These are phyloP conservation scores for Tetramorium alpestre DNA, from an alignment of 1,140 invertebrate species.

Conservation along the genomic window DNA sequence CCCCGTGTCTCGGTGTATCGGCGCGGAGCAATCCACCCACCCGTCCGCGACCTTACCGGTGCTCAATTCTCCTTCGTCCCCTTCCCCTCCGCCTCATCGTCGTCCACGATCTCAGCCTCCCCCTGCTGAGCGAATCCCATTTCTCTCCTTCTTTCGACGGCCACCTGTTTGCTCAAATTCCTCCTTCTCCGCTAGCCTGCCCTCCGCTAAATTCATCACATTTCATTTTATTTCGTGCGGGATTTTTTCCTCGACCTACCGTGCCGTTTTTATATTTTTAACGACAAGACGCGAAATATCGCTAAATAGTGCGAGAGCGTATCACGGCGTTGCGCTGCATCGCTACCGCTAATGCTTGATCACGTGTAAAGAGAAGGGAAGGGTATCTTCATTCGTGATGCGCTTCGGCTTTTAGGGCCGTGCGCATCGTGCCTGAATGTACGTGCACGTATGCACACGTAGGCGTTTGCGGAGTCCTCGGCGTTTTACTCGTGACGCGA, in stretches of 20 bases:
- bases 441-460: conserved; percentile 64
- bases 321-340: conserved; percentile 13
- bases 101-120: neutral
- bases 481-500: conserved; percentile 79
- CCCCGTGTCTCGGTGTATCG: conserved; percentile 32
- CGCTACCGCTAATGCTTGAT: conserved; percentile 54
- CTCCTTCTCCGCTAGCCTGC: neutral
- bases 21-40: conserved; percentile 41
- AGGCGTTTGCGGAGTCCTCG: conserved; percentile 70
- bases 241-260: neutral
- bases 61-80: conserved; percentile 16
- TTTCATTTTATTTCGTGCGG: neutral
- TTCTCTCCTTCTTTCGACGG: conserved; percentile 12
- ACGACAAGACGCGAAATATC: neutral
- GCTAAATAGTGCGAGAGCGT: conserved; percentile 5
- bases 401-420: conserved; percentile 41
- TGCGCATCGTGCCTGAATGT: conserved; percentile 65
- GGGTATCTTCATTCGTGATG: conserved; percentile 52
- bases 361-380: conserved; percentile 61
- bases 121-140: conserved; percentile 15
- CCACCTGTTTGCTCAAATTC: conserved; percentile 32
- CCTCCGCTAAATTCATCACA: neutral
- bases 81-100: neutral
- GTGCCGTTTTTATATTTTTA: neutral
- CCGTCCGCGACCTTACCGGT: conserved; percentile 49